Conservation (phyloP, 2,113 vertebrate species). For the Xenopus borealis region DNA sequence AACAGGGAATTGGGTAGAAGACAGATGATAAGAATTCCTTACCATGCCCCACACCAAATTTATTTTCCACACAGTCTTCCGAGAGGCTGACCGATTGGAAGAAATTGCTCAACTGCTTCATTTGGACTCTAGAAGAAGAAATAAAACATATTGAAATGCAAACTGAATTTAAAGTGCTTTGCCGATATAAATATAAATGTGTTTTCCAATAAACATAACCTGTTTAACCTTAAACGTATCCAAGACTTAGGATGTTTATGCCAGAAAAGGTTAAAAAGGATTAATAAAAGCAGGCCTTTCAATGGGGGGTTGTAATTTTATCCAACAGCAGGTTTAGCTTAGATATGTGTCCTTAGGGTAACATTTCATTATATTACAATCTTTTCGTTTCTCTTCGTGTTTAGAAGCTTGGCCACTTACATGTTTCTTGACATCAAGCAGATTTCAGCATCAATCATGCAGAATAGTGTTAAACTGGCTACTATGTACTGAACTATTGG, state of each 20-base stretch:
- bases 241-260: background rate
- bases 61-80: conserved; percentile 86
- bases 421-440: background rate
- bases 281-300: background rate
- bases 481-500: no score
- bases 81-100: conserved; percentile 81
- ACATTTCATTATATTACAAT: background rate
- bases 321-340: background rate
- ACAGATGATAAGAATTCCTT: conserved; percentile 55
- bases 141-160: background rate
- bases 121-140: conserved; percentile 64
- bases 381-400: background rate
- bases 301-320: background rate
- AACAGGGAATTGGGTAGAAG: background rate
- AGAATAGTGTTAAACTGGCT: background rate
- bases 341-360: background rate
- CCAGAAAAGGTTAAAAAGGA: background rate
- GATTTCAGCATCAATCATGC: background rate
- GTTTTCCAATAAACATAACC: background rate
- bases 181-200: background rate
- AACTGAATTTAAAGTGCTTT: background rate
- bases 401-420: background rate
- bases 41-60: conserved; percentile 83
- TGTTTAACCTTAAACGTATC: conserved; percentile 5
- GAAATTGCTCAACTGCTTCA: conserved; percentile 70